Evolutionary conservation across 2,888 invertebrate genomes (phyloP), one percentile per base, ranked within the genome.

Genomic region (Silvanus unidentatus): DNA sequence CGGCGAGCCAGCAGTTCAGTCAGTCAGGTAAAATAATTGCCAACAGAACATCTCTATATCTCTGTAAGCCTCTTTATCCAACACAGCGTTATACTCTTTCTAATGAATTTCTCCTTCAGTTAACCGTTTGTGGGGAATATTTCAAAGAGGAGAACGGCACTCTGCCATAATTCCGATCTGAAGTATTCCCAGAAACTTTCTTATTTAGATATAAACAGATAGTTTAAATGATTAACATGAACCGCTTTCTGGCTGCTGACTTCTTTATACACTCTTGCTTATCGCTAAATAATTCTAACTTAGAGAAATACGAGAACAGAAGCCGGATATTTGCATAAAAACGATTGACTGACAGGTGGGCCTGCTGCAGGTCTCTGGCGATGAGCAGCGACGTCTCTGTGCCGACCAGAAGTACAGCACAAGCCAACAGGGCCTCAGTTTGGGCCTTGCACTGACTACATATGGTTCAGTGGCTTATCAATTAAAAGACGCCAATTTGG

Each of bases 381-480:
- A 86, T 55, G 86, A 86, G 56, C 82, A 85, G 46, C 77, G 84
- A 3, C 75, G 84, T 12, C 73, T 86, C 8, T 85, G 83, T 59
- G 76, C 78, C 5, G 81, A 81, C 52, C 79, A 79, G 50, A 77
- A 78, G 39, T 79, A 80, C 62, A 75, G 77, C 57, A 76, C 69
- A 51, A 71, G 75, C 1, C 73, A 68, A 2, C 64, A 67, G 15
- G 68, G 68, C 43, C 60, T 59, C 49, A 68, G 55, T 53, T 43
- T 73, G 59, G 73, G 74, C 9, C 66, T 75, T 6, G 73, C 75
- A 1, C 65, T 75, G 2, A 81, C 82, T 2, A 84, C 84, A 1
- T 87, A 87, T 63, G 87, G 87, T 39, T 86, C 86, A 1, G 81
- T 87, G 56, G 84, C 84, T 30, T 87, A 86, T 63, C 86, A 87